These are phyloP conservation scores for Beris chalybata DNA, from an alignment of 2,888 invertebrate species.

Conservation along the genomic window DNA sequence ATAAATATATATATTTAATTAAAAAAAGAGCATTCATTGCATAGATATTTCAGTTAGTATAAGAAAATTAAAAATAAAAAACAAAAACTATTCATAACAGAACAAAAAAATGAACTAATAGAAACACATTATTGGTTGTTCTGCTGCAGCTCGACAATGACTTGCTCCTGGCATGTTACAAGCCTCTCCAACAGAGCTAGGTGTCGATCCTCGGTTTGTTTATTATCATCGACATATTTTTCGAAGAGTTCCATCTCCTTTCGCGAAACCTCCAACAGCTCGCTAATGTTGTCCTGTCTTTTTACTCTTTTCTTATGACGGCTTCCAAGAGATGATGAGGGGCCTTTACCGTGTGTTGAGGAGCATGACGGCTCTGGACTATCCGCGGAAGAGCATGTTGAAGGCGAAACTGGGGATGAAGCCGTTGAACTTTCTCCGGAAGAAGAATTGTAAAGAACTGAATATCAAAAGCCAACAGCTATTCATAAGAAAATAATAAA, in stretches of 20 bases:
- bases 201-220: not conserved
- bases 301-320: not conserved
- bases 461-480: not conserved
- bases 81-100: no score
- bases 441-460: constrained; percentile 1
- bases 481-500: no score
- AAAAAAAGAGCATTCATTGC: no score
- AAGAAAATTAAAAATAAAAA: no score
- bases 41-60: no score
- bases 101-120: no score
- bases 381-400: not conserved
- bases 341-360: no score
- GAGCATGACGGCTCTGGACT: not conserved
- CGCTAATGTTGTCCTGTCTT: not conserved
- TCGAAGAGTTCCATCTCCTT: not conserved
- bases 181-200: not conserved
- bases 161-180: no score
- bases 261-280: not conserved
- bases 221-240: not conserved
- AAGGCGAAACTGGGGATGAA: constrained; percentile 1
- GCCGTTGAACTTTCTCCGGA: not conserved
- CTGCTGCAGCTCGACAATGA: no score
- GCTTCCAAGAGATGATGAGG: not conserved
- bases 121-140: no score
- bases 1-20: no score